Evolutionary conservation across 1,140 invertebrate genomes (phyloP).

Genomic region (Drosophila elegans): DNA sequence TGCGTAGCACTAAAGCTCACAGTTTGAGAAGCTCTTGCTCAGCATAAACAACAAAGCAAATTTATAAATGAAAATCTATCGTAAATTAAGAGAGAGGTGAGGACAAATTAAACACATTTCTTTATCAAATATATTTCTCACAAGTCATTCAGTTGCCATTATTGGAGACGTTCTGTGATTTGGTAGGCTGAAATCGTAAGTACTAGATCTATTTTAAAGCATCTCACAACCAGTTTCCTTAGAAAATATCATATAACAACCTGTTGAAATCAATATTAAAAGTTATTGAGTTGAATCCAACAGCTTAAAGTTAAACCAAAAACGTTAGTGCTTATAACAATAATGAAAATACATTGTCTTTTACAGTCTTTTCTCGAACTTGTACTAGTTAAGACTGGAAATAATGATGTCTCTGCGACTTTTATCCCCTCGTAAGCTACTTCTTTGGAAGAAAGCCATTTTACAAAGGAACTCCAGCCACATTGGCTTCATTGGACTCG

Average conservation of each 20-base stretch:
- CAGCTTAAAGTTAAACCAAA: no score
- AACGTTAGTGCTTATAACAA: no score
- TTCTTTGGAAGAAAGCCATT: no score
- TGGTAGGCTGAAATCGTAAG: no score
- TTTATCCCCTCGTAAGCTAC: background rate
- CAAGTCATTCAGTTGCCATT: background rate
- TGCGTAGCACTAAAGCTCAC: constrained; percentile 18
- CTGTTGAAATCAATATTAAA: no score
- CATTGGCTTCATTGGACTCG: constrained; percentile 95
- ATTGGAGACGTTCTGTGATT: background rate
- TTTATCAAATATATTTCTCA: background rate
- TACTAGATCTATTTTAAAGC: no score
- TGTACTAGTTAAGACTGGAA: background rate
- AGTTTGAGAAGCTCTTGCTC: background rate
- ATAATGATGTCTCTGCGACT: background rate
- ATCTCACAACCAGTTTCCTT: no score
- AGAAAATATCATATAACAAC: no score
- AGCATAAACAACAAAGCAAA: background rate
- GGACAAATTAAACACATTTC: background rate
- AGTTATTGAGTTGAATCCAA: no score
- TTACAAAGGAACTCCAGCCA: background rate
- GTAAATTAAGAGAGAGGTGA: background rate
- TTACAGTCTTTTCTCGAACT: no score
- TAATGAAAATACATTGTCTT: no score
- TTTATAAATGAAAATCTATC: background rate